Evolutionary conservation across 2,113 vertebrate species (phyloP), one percentile per base, ranked within the genome.

Genomic region (Salvator merianae): DNA sequence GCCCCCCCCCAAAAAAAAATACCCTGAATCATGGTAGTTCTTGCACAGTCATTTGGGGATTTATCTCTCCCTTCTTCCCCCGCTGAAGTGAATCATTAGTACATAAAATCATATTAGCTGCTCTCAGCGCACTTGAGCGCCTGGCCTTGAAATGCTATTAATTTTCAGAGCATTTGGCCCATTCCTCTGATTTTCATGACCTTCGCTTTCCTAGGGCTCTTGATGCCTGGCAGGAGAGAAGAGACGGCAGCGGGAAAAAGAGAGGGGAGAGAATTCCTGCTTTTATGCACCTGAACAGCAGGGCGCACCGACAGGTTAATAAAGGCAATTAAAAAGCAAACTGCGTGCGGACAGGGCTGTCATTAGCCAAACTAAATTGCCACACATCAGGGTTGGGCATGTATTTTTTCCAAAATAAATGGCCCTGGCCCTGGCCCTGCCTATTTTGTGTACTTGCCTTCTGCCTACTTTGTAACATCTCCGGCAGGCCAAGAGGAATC

Each of bases 71-170:
- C 0, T 0, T 66, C 65, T 66, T 9, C 43, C 43, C 28, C 28
- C 87, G 84, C 86, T 50, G 26, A 70, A 88, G 85, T 4, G 5
- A 82, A 83, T 90, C 83, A 65, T 90, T 92, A 86, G n/a, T 59
- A 82, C 90, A 86, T 89, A 91, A 90, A 91, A 92, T 82, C 65
- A 0, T 20, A 74, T 88, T 1, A 85, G 83, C 59, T 18, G 76
- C 90, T 82, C 82, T 74, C 78, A 88, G 89, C 83, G 6, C 78
- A 77, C 32, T 38, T 40, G 84, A 91, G 77, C 86, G 34, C 87
- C 34, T n/a, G 92, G 59, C 88, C 85, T 36, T 86, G 84, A 73
- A 84, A 88, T 55, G 77, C 86, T 86, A 87, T 90, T 53, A 87
- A 88, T 93, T 84, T 89, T 84, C 24, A 22, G 38, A 34, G 87